Evolutionary conservation across 2,113 vertebrate genomes (phyloP).

Genomic region (Sterna hirundo): DNA sequence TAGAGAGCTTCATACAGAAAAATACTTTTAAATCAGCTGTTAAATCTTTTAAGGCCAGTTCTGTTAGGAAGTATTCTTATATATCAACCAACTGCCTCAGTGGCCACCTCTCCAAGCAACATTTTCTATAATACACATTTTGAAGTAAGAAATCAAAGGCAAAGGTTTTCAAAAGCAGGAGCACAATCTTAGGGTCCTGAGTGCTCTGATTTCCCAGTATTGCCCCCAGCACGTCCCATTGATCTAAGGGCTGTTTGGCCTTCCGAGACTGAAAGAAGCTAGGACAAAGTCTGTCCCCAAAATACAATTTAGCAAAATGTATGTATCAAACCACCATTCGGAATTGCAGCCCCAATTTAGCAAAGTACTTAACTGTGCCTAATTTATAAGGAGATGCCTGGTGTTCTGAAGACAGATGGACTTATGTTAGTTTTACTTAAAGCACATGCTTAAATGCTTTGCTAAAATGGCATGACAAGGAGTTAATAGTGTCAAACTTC

Average conservation of each 20-base stretch:
- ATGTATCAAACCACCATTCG: not conserved
- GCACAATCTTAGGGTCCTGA: not conserved
- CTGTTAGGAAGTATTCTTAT: not conserved
- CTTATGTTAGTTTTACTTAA: not conserved
- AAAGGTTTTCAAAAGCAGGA: not conserved
- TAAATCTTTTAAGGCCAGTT: not conserved
- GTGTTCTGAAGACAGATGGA: not conserved
- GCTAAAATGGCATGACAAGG: slow-evolving; percentile 5
- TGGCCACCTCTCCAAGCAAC: not conserved
- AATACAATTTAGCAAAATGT: not conserved
- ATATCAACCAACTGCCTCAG: not conserved
- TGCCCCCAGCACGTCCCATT: not conserved
- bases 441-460: slow-evolving; percentile 19
- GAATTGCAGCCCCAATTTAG: not conserved
- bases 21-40: not conserved
- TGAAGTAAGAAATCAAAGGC: not conserved
- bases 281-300: not conserved
- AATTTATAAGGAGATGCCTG: not conserved
- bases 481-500: not conserved
- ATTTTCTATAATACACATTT: not conserved
- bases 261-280: not conserved
- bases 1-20: not conserved
- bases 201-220: not conserved
- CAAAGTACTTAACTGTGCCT: not conserved
- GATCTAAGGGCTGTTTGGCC: not conserved